Percentiles rank a stretch among this genome's conserved stretches.
Evolutionary conservation across 2,888 invertebrate species (phyloP).

Genomic region (Pammene fasciana): DNA sequence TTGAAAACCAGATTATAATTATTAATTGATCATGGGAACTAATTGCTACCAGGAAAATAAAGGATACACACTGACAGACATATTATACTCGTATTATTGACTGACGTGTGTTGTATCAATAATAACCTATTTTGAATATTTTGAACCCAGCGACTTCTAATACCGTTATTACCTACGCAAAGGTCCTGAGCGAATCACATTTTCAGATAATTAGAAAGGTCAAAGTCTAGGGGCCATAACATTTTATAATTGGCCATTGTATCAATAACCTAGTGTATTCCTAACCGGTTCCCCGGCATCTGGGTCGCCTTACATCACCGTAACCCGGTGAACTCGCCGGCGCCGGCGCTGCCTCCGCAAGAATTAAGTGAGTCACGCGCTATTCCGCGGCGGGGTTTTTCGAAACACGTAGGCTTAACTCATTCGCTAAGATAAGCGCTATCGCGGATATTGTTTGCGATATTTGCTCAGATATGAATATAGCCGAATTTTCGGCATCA

Average conservation of each 20-base stretch:
- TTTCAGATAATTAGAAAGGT: no score
- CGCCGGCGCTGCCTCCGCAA: constrained; percentile 8
- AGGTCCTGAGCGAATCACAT: not conserved
- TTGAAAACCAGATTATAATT: no score
- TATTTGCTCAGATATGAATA: not conserved
- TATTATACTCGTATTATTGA: no score
- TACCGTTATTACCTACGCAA: not conserved
- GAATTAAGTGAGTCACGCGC: constrained; percentile 20
- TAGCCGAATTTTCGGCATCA: not conserved
- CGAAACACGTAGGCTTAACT: constrained; percentile 1
- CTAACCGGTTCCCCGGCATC: constrained; percentile 11
- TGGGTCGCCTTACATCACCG: constrained; percentile 19
- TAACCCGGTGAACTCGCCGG: constrained; percentile 17
- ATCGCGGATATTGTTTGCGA: not conserved
- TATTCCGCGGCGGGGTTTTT: not conserved
- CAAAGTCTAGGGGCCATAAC: not conserved
- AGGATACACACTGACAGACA: no score
- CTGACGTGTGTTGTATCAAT: no score
- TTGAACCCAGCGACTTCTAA: no score
- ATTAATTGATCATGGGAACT: no score
- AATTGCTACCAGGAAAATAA: no score
- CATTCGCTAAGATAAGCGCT: not conserved
- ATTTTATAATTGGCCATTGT: not conserved
- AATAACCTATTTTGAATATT: no score
- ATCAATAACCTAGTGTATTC: constrained; percentile 1